Conservation (phyloP, 2,113 vertebrate genomes). For the Piprites chloris region DNA sequence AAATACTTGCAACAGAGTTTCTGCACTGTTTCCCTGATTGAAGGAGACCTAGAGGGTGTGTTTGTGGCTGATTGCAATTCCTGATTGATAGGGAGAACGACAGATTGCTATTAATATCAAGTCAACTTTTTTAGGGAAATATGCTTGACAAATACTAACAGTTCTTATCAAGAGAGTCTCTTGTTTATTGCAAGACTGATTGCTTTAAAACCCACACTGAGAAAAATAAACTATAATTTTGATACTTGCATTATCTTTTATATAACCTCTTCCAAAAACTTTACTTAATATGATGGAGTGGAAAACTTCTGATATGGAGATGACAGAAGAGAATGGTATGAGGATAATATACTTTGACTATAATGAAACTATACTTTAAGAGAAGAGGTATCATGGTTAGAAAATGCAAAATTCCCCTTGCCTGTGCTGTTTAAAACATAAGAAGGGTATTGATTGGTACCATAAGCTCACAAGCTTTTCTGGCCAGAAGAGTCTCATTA, state of each 20-base stretch:
- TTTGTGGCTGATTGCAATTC: slow-evolving; percentile 50
- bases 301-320: background rate
- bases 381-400: background rate
- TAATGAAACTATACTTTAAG: background rate
- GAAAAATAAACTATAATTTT: background rate
- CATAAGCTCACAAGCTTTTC: background rate
- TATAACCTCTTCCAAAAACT: background rate
- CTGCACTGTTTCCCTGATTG: slow-evolving; percentile 36
- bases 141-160: slow-evolving; percentile 23
- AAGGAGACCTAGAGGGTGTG: slow-evolving; percentile 60
- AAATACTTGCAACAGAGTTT: slow-evolving; percentile 2
- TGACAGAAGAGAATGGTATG: background rate
- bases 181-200: slow-evolving; percentile 36
- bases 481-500: background rate
- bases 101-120: slow-evolving; percentile 53
- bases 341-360: background rate
- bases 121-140: slow-evolving; percentile 45
- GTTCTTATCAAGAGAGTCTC: background rate
- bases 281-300: background rate
- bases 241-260: slow-evolving; percentile 5
- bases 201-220: background rate
- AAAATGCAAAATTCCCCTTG: background rate
- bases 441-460: background rate
- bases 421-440: background rate
- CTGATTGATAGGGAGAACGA: slow-evolving; percentile 19